Base-by-base conservation (phyloP, 2,797 vertebrate genomes). In the Pygocentrus nattereri region DNA sequence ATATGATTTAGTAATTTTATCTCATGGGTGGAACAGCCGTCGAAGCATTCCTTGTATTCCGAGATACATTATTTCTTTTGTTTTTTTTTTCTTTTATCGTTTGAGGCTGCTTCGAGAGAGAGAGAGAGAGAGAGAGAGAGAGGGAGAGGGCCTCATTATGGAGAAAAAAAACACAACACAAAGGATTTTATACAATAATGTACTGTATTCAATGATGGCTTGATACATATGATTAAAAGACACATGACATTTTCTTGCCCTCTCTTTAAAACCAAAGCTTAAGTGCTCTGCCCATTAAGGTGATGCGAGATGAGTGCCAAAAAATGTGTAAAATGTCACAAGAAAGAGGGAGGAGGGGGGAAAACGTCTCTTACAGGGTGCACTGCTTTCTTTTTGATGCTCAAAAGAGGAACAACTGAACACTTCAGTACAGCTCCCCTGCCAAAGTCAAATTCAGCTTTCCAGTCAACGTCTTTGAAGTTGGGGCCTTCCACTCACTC, bases 121-220 rank as follows among this genome's bases (percentile, higher is more conserved):
- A 56, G 50, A 31, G 31, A 27, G 49, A 13, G 27, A 16, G 12
- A 34, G 30, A 6, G 13, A 49, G 30, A 67, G 7, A 74, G 5
- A 19, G 64, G 68, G 13, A 62, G 30, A 59, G n/a, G 69, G 4
- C 25, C 23, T 49, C 13, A 30, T 34, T 38, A 50, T 31, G 18
- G 88, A 92, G 90, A 90, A 88, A 92, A 89, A 89, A 91, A 92
- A 89, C 88, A 91, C 91, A 88, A 92, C 89, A 85, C 61, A 82
- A 85, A 89, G 81, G 77, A 82, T 92, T 91, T 93, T 93, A 93
- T 92, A 94, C 91, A 94, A 93, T 90, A 87, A 92, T 94, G 92
- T 93, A 93, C 94, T 94, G 92, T 94, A 93, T 95, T 94, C 92
- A 93, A 91, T 91, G 89, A 93, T 94, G 92, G 91, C 90, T 93